Evolutionary conservation across 1,140 invertebrate species (phyloP), one percentile per base, ranked within the genome.

Genomic region (Bombus pascuorum): DNA sequence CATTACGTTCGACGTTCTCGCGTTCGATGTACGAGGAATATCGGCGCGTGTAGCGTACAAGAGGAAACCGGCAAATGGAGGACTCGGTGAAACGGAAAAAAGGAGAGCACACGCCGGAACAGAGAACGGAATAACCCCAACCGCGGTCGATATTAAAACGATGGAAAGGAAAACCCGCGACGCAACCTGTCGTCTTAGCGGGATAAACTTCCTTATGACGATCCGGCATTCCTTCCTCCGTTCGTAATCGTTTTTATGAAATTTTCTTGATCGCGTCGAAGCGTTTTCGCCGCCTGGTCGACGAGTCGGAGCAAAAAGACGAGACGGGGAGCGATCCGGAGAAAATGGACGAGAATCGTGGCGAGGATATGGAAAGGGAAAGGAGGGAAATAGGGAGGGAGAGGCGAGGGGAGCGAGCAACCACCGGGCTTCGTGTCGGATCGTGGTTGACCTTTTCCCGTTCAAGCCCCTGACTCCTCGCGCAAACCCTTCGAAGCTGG

Each of bases 361-460:
- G 18, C 2, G 37, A 62, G 66, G 44, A 37, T 15, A 42, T n/a
- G 22, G 62, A 78, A 73, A 78, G 62, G 37, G 70, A 78, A 70
- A 53, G 71, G 65, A 25, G 10, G 74, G 18, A 75, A 44, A 15
- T 5, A 47, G 44, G 4, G 4, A 47, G 13, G 83, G 79, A 57
- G 73, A 59, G 53, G 62, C 44, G 28, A 10, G 34, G 37, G 71
- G 65, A n/a, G 42, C 62, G 59, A 81, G 32, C 71, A 73, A 68
- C 71, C 83, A 81, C 28, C 83, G 57, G 68, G 76, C 73, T 83
- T 87, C 81, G 85, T 81, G 86, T 81, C 85, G 59, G 88, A 88
- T 88, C 89, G 84, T 84, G 80, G 81, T 89, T 89, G 89, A 90
- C 89, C 89, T 90, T 89, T 89, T 87, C 87, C 87, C 89, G 76